A percentile compares a stretch with the other conserved stretches of the same genome.
Evolutionary conservation across 2,888 invertebrate genomes (phyloP).

Genomic region (Neocrepidodera transversa): DNA sequence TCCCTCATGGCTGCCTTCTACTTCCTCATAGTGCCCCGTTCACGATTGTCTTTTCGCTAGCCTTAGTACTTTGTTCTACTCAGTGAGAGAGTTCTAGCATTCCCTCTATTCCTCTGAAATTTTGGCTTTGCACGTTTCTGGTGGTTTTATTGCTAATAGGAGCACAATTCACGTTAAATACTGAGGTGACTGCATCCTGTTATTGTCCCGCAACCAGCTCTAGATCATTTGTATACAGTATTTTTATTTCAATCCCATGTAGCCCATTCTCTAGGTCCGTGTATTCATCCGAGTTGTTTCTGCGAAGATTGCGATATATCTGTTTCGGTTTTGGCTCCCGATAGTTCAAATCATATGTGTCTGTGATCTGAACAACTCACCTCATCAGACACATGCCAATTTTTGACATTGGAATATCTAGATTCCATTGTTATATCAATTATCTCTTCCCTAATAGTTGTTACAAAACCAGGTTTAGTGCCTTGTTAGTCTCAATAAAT

Average conservation of each 20-base stretch:
- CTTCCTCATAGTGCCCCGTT: too few relatives aligned
- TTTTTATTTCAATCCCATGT: neutral
- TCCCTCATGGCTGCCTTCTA: too few relatives aligned
- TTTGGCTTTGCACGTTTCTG: conserved; percentile 16
- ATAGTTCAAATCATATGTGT: neutral
- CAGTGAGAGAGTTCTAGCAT: too few relatives aligned
- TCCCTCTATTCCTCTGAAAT: too few relatives aligned
- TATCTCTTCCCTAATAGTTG: too few relatives aligned
- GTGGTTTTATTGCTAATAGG: neutral
- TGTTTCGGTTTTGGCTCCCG: neutral
- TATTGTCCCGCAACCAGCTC: conserved; percentile 12
- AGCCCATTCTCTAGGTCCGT: conserved; percentile 4
- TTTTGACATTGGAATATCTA: too few relatives aligned
- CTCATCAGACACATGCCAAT: neutral
- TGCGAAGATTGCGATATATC: neutral
- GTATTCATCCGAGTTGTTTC: conserved; percentile 1
- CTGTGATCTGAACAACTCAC: neutral
- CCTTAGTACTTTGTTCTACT: too few relatives aligned
- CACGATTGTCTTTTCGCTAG: too few relatives aligned
- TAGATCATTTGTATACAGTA: neutral
- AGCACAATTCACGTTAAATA: conserved; percentile 12
- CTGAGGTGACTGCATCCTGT: conserved; percentile 14
- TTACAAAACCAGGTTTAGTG: too few relatives aligned
- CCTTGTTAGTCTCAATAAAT: too few relatives aligned
- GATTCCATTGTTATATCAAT: too few relatives aligned